phyloP scores from a whole-genome alignment of 1,140 invertebrate genomes.

The Colletes gigas region DNA sequence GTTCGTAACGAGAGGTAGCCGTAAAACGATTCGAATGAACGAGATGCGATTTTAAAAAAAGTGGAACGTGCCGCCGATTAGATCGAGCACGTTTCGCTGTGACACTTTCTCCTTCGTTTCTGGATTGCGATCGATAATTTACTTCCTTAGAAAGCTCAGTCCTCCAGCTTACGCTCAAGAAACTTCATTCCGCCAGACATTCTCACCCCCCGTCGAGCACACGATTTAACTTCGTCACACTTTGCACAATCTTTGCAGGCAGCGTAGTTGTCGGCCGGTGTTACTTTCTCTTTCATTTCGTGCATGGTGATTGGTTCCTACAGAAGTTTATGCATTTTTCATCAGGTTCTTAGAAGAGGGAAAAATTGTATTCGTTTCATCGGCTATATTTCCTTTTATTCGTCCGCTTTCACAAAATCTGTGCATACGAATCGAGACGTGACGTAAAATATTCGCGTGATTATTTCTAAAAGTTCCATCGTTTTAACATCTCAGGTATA shows the following conservation, averaged over 20 bases:
- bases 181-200: not conserved
- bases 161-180: not conserved
- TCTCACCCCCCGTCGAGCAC: not conserved
- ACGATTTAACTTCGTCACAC: slow-evolving; percentile 6
- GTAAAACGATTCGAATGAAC: not conserved
- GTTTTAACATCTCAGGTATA: too few relatives aligned
- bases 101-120: slow-evolving; percentile 57
- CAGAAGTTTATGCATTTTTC: not conserved
- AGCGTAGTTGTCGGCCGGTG: not conserved
- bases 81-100: slow-evolving; percentile 31
- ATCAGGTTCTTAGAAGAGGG: not conserved
- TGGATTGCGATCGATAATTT: slow-evolving; percentile 31
- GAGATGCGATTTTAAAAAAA: slow-evolving; percentile 9
- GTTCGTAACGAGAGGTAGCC: not conserved
- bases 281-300: slow-evolving; percentile 60
- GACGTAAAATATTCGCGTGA: too few relatives aligned
- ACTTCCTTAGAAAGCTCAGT: slow-evolving; percentile 54
- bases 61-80: slow-evolving; percentile 28
- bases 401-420: too few relatives aligned
- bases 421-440: too few relatives aligned
- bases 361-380: not conserved
- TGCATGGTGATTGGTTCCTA: slow-evolving; percentile 12
- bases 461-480: too few relatives aligned
- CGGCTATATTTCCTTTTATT: not conserved
- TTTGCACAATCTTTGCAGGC: slow-evolving; percentile 18